phyloP scores from a whole-genome alignment of 2,888 invertebrate genomes.

The Artemia sinica region DNA sequence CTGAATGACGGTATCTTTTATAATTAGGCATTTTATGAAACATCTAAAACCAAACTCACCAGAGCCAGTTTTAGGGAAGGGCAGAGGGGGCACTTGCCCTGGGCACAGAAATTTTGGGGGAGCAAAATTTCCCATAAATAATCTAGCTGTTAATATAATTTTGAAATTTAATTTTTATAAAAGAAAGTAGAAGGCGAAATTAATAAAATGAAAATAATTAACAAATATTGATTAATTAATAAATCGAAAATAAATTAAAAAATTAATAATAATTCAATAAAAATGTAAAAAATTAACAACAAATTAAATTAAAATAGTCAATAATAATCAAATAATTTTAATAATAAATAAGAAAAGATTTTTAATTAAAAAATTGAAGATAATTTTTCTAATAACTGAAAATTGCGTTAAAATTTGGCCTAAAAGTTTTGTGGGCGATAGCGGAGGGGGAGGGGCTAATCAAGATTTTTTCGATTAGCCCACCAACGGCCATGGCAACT shows the following conservation, averaged over 20 bases:
- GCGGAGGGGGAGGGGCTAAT: no score
- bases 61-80: no score
- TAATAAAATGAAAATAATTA: not conserved
- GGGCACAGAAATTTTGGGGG: no score
- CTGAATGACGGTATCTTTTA: not conserved
- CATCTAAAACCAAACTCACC: no score
- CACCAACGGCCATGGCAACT: no score
- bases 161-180: not conserved
- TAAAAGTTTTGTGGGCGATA: not conserved
- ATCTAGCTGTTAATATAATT: slow-evolving; percentile 20
- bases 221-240: no score
- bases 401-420: no score
- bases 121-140: slow-evolving; percentile 19
- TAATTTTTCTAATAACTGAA: not conserved
- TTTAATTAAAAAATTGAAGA: not conserved
- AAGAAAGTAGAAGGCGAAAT: slow-evolving; percentile 18
- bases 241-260: no score
- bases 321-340: slow-evolving; percentile 15
- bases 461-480: no score
- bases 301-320: slow-evolving; percentile 16
- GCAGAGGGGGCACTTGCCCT: no score
- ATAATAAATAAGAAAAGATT: not conserved
- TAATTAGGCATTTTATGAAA: no score
- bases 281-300: slow-evolving; percentile 4
- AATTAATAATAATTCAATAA: not conserved